Conservation (phyloP, 1,140 invertebrate genomes). For the Rhopalosiphum padi region DNA sequence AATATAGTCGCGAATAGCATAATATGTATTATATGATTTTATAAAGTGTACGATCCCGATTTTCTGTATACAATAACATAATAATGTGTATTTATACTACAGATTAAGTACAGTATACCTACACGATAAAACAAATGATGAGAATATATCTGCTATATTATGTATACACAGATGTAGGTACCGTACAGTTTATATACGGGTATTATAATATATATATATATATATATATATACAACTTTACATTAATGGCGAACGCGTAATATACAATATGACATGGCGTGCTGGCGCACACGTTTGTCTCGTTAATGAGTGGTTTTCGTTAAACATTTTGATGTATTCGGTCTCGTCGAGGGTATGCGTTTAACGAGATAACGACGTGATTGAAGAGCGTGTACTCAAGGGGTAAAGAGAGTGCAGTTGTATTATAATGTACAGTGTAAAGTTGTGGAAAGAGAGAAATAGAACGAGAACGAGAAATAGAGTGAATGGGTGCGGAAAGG, state of each 20-base stretch:
- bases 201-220: too few species aligned
- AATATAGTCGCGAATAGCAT: background rate
- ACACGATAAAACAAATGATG: background rate
- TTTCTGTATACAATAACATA: background rate
- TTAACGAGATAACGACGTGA: constrained; percentile 31
- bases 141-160: background rate
- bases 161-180: too few species aligned
- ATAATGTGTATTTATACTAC: background rate
- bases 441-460: background rate
- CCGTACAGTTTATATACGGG: too few species aligned
- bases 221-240: background rate
- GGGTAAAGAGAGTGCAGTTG: background rate
- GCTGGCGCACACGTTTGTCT: background rate
- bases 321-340: constrained; percentile 19
- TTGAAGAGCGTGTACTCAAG: background rate
- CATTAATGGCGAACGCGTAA: background rate
- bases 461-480: background rate
- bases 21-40: background rate
- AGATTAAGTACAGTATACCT: background rate
- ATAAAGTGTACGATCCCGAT: background rate
- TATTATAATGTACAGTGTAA: background rate
- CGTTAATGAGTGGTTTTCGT: constrained; percentile 13
- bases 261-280: background rate
- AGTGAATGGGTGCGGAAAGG: accelerated
- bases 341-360: background rate